Percentiles rank a stretch among this genome's conserved stretches.
phyloP scores from a whole-genome alignment of 92 coral and sea anemone genomes.

The Scolanthus callimorphus region DNA sequence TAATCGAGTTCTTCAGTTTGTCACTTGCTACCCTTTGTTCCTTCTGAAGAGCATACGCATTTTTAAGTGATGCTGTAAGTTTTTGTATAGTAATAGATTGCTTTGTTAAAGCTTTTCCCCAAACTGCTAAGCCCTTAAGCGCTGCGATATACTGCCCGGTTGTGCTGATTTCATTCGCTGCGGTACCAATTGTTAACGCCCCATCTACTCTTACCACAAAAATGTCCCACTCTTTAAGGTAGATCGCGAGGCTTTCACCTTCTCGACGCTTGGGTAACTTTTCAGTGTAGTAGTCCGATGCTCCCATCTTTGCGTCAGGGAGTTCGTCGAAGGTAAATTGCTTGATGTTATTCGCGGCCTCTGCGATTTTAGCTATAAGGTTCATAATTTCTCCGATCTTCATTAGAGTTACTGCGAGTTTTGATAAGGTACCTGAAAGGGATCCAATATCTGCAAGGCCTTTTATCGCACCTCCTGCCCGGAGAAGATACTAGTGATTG shows the following conservation, averaged over 20 bases:
- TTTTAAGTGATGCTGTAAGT: too few relatives aligned
- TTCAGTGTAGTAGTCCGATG: slow-evolving; percentile 30
- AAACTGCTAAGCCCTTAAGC: too few relatives aligned
- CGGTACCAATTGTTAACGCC: slow-evolving; percentile 34
- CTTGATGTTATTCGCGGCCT: slow-evolving; percentile 25
- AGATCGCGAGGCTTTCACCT: slow-evolving; percentile 34
- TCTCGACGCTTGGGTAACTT: slow-evolving; percentile 24
- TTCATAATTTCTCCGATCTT: slow-evolving; percentile 40
- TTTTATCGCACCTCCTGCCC: slow-evolving; percentile 12
- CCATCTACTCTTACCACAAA: slow-evolving; percentile 27
- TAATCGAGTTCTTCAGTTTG: too few relatives aligned
- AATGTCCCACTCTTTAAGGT: slow-evolving; percentile 46
- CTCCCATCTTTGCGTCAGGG: slow-evolving; percentile 24
- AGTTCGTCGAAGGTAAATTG: slow-evolving; percentile 17
- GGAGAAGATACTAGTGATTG: too few relatives aligned
- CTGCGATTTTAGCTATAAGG: slow-evolving; percentile 12
- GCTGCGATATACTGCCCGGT: too few relatives aligned
- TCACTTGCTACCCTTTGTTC: too few relatives aligned
- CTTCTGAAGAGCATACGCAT: too few relatives aligned
- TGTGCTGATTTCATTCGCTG: too few relatives aligned
- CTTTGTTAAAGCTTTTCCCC: too few relatives aligned
- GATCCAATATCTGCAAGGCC: slow-evolving; percentile 22
- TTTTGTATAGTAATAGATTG: too few relatives aligned
- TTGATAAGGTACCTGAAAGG: slow-evolving; percentile 14
- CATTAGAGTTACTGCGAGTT: slow-evolving; percentile 9